A percentile compares a stretch with the other conserved stretches of the same genome.
These are phyloP conservation scores for Lasioglossum oenotherae DNA, from an alignment of 2,888 invertebrate genomes.

Conservation along the genomic window DNA sequence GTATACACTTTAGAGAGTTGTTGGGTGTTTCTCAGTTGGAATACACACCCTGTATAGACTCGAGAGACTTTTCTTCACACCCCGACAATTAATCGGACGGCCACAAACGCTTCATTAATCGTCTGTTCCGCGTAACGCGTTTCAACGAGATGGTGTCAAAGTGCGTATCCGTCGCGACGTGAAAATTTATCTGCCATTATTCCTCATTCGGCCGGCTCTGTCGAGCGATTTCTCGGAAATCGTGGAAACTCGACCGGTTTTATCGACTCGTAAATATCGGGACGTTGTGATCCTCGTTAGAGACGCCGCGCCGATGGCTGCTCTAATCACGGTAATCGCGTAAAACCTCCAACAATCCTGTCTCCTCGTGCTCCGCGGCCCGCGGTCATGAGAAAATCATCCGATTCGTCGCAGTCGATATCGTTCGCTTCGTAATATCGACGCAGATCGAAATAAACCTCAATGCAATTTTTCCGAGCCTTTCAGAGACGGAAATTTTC, in stretches of 20 bases:
- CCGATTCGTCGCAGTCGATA: not conserved
- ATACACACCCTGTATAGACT: not conserved
- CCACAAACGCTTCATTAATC: slow-evolving; percentile 23
- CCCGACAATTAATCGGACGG: slow-evolving; percentile 19
- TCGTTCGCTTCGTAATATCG: not conserved
- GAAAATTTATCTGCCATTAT: slow-evolving; percentile 65
- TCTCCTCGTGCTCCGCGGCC: not conserved
- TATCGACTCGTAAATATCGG: slow-evolving; percentile 60
- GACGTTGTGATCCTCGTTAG: not conserved
- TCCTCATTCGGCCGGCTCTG: slow-evolving; percentile 36
- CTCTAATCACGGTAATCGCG: slow-evolving; percentile 41
- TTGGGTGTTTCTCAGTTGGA: not conserved
- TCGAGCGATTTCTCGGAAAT: slow-evolving; percentile 61
- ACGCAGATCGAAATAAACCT: not conserved
- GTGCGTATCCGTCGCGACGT: slow-evolving; percentile 22
- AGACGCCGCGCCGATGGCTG: not conserved
- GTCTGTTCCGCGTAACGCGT: slow-evolving; percentile 19
- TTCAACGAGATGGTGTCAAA: slow-evolving; percentile 14
- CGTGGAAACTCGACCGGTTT: slow-evolving; percentile 44
- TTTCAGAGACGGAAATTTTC: not conserved
- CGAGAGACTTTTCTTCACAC: not conserved
- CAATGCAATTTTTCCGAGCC: not conserved
- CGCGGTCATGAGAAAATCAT: slow-evolving; percentile 26
- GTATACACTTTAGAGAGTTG: not conserved
- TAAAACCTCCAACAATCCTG: slow-evolving; percentile 26